phyloP scores from a whole-genome alignment of 2,113 vertebrate species.

The Irena cyanogastra region DNA sequence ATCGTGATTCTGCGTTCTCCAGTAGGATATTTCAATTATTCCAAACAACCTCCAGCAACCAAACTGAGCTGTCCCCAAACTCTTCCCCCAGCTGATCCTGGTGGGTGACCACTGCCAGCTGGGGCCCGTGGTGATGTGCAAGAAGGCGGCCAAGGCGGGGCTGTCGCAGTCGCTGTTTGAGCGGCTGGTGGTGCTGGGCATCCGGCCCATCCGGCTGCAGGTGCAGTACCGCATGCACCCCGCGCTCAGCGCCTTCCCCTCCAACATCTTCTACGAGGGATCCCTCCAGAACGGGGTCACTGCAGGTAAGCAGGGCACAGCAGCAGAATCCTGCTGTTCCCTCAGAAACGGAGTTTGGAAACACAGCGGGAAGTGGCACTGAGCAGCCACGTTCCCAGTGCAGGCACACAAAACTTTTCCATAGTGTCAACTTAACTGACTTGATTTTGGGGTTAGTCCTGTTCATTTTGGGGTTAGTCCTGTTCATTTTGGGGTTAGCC shows the following conservation, averaged over 20 bases:
- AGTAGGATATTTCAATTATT: rapidly evolving
- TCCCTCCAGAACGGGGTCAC: conserved; percentile 96
- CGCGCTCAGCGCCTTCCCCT: conserved; percentile 94
- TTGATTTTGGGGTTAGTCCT: neutral
- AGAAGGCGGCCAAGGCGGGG: conserved; percentile 95
- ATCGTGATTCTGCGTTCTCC: rapidly evolving
- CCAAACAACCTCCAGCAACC: rapidly evolving
- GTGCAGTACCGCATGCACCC: conserved; percentile 99
- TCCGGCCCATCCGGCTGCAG: conserved; percentile 94
- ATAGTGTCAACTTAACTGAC: rapidly evolving
- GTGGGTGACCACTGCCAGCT: conserved; percentile 98
- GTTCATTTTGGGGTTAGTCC: neutral
- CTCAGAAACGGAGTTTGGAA: too few relatives aligned
- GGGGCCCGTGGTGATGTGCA: conserved; percentile 97
- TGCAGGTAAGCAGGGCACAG: conserved; percentile 71
- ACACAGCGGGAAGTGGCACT: neutral
- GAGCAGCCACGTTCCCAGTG: neutral
- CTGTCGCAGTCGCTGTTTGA: conserved; percentile 95
- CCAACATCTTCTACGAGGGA: conserved; percentile 98
- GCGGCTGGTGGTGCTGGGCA: conserved; percentile 94
- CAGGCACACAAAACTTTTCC: rapidly evolving
- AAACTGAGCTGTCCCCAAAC: rapidly evolving
- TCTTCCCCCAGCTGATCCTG: conserved; percentile 83
- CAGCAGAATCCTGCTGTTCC: too few relatives aligned
- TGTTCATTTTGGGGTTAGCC: neutral